These are phyloP conservation scores for Caretta caretta DNA, from an alignment of 2,113 vertebrate genomes.

Conservation along the genomic window DNA sequence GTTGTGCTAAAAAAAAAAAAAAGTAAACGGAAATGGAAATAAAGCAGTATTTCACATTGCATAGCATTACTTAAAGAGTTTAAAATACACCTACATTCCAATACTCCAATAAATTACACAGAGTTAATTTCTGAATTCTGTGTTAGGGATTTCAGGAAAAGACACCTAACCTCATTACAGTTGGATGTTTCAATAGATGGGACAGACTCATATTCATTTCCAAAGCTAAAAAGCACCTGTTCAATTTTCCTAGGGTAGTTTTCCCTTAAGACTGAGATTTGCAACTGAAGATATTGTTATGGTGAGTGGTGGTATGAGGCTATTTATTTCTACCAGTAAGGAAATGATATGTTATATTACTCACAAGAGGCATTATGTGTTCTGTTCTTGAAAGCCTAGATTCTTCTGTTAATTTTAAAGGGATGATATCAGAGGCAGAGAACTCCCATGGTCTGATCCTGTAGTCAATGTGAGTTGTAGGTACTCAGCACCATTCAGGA, in stretches of 20 bases:
- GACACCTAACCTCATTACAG: neutral
- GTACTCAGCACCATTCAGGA: neutral
- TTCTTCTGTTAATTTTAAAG: neutral
- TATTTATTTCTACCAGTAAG: constrained; percentile 29
- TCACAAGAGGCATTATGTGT: neutral
- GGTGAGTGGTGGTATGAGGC: constrained; percentile 4
- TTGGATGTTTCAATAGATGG: neutral
- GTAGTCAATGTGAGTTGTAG: neutral
- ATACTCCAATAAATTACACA: neutral
- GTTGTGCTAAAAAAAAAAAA: neutral
- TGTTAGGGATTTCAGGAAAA: neutral
- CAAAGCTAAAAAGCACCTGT: constrained; percentile 30
- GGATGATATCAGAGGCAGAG: neutral
- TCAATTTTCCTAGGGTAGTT: neutral
- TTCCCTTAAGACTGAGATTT: constrained; percentile 22
- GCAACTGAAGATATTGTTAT: neutral
- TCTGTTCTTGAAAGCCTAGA: constrained; percentile 6
- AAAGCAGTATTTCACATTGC: neutral
- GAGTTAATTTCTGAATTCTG: constrained; percentile 18
- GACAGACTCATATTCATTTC: neutral
- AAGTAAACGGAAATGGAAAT: neutral
- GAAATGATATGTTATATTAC: constrained; percentile 13
- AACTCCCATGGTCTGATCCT: neutral
- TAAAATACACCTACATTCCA: neutral
- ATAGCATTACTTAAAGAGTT: neutral